Evolutionary conservation across 2,113 vertebrate genomes (phyloP).

Genomic region (Colistium nudipinnis): DNA sequence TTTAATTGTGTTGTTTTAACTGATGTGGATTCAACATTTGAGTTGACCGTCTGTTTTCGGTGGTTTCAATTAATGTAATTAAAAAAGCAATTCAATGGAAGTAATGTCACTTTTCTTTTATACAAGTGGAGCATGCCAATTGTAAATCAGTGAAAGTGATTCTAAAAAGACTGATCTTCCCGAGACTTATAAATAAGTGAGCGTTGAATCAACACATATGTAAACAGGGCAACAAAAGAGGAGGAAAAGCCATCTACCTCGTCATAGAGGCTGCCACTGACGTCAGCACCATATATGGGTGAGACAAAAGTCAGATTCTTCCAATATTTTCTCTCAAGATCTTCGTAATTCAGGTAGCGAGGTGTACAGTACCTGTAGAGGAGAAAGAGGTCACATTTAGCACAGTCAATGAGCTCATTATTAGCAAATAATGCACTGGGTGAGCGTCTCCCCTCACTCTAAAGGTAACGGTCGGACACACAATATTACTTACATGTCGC

Average conservation of each 20-base stretch:
- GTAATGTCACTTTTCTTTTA: neutral
- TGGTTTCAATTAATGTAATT: neutral
- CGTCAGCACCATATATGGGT: constrained; percentile 96
- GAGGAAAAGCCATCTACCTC: constrained; percentile 79
- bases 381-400: neutral
- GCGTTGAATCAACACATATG: neutral
- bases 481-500: constrained; percentile 88
- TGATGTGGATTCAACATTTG: no score
- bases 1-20: no score
- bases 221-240: neutral
- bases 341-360: constrained; percentile 97
- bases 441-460: neutral
- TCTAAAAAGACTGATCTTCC: neutral
- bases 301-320: constrained; percentile 98
- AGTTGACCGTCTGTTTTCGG: no score
- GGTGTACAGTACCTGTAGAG: constrained; percentile 92
- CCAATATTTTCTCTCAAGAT: constrained; percentile 98
- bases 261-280: constrained; percentile 94
- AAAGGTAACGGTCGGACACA: neutral
- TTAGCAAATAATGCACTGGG: neutral
- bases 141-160: neutral
- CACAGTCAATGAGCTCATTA: neutral
- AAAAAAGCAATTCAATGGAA: no score
- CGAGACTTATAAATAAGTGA: neutral
- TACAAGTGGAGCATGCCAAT: neutral